Base-by-base conservation (phyloP, 2,113 vertebrate genomes). In the Tupaia tana region DNA sequence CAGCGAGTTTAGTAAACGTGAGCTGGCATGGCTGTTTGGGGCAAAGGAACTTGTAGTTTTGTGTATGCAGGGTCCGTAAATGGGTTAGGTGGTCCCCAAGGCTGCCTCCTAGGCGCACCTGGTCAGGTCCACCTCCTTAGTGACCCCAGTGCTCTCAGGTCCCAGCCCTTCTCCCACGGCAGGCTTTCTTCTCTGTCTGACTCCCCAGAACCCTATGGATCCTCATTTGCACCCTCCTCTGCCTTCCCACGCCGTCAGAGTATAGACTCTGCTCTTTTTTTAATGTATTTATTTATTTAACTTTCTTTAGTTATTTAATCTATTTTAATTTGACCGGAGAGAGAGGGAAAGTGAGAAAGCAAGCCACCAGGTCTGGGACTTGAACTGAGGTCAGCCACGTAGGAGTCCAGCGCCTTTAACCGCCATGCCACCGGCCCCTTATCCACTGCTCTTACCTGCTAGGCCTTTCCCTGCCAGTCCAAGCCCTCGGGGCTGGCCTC, bases 1-100 rank as follows among this genome's bases (percentile, higher is more conserved):
- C 4, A 0, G 20, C 1, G 0, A 1, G 2, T 34, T 7, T n/a
- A 64, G 0, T 19, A 34, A 59, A 24, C 0, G 25, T 9, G 78
- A 29, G 25, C 34, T 29, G 24, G 9, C 3, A 0, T 3, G 75
- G 66, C 66, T 66, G 0, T 12, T 61, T 70, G 8, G 22, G 64
- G 73, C 80, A 70, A 56, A 20, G 24, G 29, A n/a, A 27, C 80
- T 58, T n/a, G 20, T 0, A 0, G 27, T 77, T 75, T 80, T 7
- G 7, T 22, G 15, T 0, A 1, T 22, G 71, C 27, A 63, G 25
- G 14, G 14, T 66, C 22, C 16, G 6, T 7, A 27, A 63, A 6
- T 4, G 25, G 24, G 61, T 63, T 56, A 15, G 2, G 3, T 9
- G 43, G 22, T 74, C 29, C 31, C 34, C 19, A 15, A 16, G 80